Percentiles rank a stretch among this genome's conserved stretches.
phyloP scores from a whole-genome alignment of 2,113 vertebrate genomes.

The Nothocercus julius region DNA sequence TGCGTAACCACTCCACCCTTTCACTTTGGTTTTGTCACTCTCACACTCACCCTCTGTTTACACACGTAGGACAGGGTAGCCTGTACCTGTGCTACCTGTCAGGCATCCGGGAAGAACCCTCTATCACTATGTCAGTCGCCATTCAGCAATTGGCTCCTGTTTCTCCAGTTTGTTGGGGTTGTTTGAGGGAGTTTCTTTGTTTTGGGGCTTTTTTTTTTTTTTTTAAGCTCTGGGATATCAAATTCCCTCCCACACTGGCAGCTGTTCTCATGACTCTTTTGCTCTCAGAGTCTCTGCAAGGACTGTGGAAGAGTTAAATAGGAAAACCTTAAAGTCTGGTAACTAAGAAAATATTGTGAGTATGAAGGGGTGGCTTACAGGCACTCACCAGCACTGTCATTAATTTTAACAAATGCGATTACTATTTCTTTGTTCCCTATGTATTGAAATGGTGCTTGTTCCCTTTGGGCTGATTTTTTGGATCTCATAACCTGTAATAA shows the following conservation, averaged over 20 bases:
- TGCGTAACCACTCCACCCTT: not conserved
- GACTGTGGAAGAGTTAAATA: not conserved
- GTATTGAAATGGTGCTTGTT: not conserved
- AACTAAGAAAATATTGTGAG: not conserved
- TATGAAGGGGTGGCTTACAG: not conserved
- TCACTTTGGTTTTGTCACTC: not conserved
- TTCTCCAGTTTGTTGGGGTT: not conserved
- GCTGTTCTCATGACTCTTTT: not conserved
- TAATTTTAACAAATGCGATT: not conserved
- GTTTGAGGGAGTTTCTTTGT: not conserved
- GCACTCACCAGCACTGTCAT: not conserved
- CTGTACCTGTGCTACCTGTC: not conserved
- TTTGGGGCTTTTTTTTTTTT: not conserved
- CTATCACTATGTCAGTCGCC: not conserved
- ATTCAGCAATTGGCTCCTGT: not conserved
- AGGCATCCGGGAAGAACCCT: not conserved
- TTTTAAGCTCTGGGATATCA: not conserved
- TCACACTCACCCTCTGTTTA: not conserved
- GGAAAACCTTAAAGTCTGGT: not conserved
- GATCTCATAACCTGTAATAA: not conserved
- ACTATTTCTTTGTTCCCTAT: not conserved
- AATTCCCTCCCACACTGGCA: not conserved
- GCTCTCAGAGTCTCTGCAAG: not conserved
- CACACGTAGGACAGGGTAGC: accelerated
- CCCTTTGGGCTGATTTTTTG: not conserved